Base-by-base conservation (phyloP, 2,888 invertebrate genomes). In the Ommatoiulus sabulosus region DNA sequence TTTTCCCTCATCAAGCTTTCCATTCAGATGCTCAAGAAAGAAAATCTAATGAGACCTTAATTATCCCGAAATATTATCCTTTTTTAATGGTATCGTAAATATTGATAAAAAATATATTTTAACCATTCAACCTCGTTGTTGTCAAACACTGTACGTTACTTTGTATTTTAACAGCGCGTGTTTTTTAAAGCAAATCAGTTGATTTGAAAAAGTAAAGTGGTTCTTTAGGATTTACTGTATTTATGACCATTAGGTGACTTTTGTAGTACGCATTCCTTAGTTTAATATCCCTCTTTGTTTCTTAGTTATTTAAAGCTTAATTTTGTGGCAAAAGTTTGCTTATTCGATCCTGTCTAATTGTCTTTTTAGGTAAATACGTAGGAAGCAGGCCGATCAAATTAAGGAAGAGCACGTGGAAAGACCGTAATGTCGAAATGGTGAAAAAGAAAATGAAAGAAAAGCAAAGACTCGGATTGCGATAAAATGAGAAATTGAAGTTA, bases 351-450 rank as follows among this genome's bases (percentile, higher is more conserved):
- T n/a, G n/a, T n/a, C n/a, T n/a, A n/a, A n/a, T n/a, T n/a, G n/a
- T n/a, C n/a, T n/a, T 63, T 63, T 63, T 93, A 97, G 97, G 99
- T 24, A 96, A 98, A 89, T 99, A 99, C 93, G 99, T 99, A 0
- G 99, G 99, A 89, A 99, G 99, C 92, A 95, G 99, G 72, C 99
- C 99, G 0, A 99, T 99, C 90, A 99, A 99, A 92, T 93, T 99
- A 89, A 94, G 99, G 43, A 99, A 99, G 93, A 99, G 99, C 92
- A 96, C 96, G 0, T 99, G 99, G 99, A 96, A 96, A 91, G 97
- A 97, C 91, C 94, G 99, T 90, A 97, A 97, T 91, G 94, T 99
- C 15, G 99, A 99, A 90, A 95, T 97, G 0, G 99, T 99, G 0
- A 95, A 97, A 90, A 98, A 98, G 93, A 99, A 99, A 93, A 98